Base-by-base conservation (phyloP, 2,797 vertebrate genomes). In the Bovichtus diacanthus region DNA sequence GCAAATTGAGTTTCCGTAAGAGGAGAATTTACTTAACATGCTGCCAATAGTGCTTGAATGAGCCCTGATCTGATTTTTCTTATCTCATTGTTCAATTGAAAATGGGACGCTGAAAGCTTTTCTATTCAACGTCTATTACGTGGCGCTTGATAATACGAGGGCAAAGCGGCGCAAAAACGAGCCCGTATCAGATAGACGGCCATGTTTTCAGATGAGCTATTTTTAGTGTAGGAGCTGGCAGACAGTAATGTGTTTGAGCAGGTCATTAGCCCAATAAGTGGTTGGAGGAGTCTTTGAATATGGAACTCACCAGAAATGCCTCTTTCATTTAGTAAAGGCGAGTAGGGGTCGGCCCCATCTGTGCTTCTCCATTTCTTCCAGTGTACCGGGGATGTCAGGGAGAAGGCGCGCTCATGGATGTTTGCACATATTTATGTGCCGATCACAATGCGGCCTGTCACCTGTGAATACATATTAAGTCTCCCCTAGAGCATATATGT, bases 1-100 rank as follows among this genome's bases (percentile, higher is more conserved):
- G 81, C 80, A 92, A 91, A 93, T 94, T 87, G 91, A 93, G 93
- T 92, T 93, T 87, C 83, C 13, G 27, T 88, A 88, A 93, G 87
- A 84, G 87, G 88, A 80, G 88, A 93, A 93, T 93, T 94, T 93
- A 93, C 91, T 93, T 94, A 92, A 89, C 87, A 89, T 91, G 87
- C 86, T 92, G 88, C 89, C 89, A 87, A 89, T 88, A 87, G 85
- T 78, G 85, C 89, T 79, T 83, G 79, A 91, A 93, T 86, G 89
- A 90, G 90, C 88, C 34, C 86, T 91, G 91, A 93, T 94, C 88
- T 83, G 92, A 92, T 94, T 93, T 89, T 87, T 85, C 90, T 91
- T 93, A 93, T 94, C 92, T 49, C 78, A 74, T 89, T 90, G 92
- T 90, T 92, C 89, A 92, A 88, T 91, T 92, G 92, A 92, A 90